These are phyloP conservation scores for Leucophenga montana DNA, from an alignment of 2,888 invertebrate species.

Conservation along the genomic window DNA sequence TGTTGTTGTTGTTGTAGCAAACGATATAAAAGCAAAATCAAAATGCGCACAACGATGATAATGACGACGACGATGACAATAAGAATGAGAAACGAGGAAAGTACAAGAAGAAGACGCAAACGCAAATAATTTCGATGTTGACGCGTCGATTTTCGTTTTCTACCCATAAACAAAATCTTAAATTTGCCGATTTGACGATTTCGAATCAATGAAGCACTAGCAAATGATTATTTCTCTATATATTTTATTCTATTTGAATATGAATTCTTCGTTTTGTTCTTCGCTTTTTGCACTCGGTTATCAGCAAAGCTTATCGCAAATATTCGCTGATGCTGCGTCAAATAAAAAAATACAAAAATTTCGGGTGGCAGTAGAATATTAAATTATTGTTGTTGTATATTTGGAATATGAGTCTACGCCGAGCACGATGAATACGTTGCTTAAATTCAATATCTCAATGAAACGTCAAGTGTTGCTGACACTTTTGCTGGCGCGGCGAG, in stretches of 20 bases:
- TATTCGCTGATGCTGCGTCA: constrained; percentile 17
- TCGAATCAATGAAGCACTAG: neutral
- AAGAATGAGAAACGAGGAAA: constrained; percentile 59
- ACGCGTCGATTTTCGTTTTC: constrained; percentile 72
- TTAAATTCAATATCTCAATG: neutral
- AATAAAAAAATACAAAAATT: neutral
- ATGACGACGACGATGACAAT: constrained; percentile 44
- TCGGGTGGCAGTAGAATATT: neutral
- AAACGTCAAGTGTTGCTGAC: constrained; percentile 47
- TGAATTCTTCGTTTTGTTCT: neutral
- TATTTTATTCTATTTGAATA: neutral
- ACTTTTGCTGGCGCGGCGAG: constrained; percentile 34
- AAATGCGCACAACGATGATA: constrained; percentile 58
- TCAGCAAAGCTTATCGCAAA: constrained; percentile 15
- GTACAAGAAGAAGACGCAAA: constrained; percentile 71
- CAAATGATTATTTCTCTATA: neutral
- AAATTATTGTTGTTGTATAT: neutral
- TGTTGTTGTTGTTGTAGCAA: constrained; percentile 54
- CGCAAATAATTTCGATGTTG: constrained; percentile 73
- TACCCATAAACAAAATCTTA: constrained; percentile 71
- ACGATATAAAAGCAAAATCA: constrained; percentile 67
- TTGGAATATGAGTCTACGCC: neutral
- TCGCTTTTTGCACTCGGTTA: neutral
- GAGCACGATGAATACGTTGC: neutral
- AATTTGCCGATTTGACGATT: neutral